Conservation (phyloP, 2,888 invertebrate genomes). For the Hyles lineata region DNA sequence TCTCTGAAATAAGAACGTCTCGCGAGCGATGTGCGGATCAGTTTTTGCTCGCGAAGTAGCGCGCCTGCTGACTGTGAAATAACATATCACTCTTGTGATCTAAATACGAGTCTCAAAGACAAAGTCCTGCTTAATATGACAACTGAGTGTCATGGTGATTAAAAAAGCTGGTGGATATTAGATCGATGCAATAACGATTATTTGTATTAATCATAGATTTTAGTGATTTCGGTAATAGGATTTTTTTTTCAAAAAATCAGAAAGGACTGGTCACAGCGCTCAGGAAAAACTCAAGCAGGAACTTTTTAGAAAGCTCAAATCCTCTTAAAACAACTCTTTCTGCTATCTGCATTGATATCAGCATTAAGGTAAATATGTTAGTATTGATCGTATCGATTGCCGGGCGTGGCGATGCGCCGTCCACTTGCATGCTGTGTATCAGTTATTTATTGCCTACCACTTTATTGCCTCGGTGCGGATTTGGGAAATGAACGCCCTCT, state of each 20-base stretch:
- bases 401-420: constrained; percentile 49
- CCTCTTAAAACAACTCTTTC: neutral
- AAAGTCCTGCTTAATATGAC: too few species aligned
- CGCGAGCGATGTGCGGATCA: neutral
- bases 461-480: constrained; percentile 57
- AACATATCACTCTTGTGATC: neutral
- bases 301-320: too few species aligned
- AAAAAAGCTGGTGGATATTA: too few species aligned
- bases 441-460: constrained; percentile 63
- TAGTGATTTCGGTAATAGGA: too few species aligned
- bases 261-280: too few species aligned
- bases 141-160: too few species aligned
- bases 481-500: constrained; percentile 47
- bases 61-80: neutral
- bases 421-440: constrained; percentile 58
- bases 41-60: neutral
- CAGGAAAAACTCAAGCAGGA: too few species aligned
- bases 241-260: too few species aligned
- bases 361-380: neutral
- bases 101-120: neutral
- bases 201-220: too few species aligned
- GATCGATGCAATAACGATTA: too few species aligned
- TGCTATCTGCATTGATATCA: neutral
- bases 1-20: neutral
- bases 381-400: constrained; percentile 31